These are phyloP conservation scores for Calidris pugnax DNA, from an alignment of 2,113 vertebrate species.

Conservation along the genomic window DNA sequence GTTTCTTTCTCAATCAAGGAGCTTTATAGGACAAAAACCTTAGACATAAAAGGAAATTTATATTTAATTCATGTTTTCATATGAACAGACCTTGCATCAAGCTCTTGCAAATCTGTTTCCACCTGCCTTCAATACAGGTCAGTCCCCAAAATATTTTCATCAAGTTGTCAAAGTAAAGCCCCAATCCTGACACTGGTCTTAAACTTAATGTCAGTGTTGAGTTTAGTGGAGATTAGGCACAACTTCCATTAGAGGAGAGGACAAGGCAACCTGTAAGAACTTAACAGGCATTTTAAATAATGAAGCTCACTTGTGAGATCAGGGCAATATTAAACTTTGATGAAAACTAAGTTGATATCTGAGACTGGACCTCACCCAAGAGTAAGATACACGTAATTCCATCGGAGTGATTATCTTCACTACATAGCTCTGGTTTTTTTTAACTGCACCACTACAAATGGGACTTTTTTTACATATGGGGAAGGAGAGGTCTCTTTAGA, in stretches of 20 bases:
- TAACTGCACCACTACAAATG: background rate
- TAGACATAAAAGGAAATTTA: background rate
- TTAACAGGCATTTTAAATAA: conserved; percentile 13
- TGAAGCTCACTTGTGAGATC: background rate
- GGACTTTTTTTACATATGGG: background rate
- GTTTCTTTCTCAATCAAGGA: background rate
- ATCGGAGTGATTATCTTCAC: background rate
- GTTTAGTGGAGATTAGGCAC: background rate
- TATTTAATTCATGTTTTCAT: background rate
- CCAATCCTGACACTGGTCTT: background rate
- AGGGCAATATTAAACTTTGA: conserved; percentile 12
- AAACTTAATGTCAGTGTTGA: background rate
- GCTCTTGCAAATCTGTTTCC: background rate
- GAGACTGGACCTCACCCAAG: background rate
- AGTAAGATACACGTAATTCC: background rate
- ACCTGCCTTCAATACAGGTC: background rate
- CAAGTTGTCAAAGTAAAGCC: background rate
- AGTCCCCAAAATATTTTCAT: background rate
- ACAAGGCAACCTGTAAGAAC: background rate
- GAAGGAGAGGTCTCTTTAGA: background rate
- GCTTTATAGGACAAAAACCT: background rate
- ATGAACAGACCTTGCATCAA: background rate
- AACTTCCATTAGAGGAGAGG: background rate
- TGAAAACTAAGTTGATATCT: conserved; percentile 19
- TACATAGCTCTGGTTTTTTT: background rate